Percentiles rank a stretch among this genome's conserved stretches.
Evolutionary conservation across 2,113 vertebrate genomes (phyloP).

Genomic region (Macaca mulatta): DNA sequence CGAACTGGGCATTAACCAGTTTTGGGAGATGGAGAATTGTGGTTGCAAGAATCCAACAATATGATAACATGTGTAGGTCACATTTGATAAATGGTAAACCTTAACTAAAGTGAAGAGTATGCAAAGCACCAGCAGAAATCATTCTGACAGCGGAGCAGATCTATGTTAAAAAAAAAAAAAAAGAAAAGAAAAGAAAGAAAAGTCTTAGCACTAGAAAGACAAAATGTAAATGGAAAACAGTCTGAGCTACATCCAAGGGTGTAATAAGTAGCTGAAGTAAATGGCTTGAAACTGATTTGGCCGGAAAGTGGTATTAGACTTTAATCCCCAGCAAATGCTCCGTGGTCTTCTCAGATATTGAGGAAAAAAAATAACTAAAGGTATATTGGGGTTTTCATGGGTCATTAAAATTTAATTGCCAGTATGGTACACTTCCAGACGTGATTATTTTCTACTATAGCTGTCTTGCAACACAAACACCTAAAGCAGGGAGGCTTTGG

Average conservation of each 20-base stretch:
- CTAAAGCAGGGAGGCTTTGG: background rate
- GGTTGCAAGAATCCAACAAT: background rate
- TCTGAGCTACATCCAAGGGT: background rate
- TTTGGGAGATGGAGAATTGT: background rate
- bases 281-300: background rate
- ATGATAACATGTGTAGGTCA: background rate
- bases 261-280: background rate
- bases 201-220: background rate
- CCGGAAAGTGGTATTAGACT: background rate
- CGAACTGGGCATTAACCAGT: background rate
- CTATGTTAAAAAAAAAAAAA: background rate
- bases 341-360: background rate
- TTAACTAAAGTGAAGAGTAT: background rate
- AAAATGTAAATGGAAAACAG: background rate
- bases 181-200: background rate
- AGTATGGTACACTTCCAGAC: background rate
- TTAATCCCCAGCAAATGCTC: conserved; percentile 4
- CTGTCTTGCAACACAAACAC: background rate
- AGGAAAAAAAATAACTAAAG: background rate
- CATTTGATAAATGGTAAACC: background rate
- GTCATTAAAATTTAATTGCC: conserved; percentile 7
- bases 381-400: background rate
- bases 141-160: background rate
- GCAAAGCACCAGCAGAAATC: background rate
- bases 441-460: background rate